A percentile compares a stretch with the other conserved stretches of the same genome.
Evolutionary conservation across 1,140 invertebrate genomes (phyloP).

Genomic region (Holcopasites calliopsidis): DNA sequence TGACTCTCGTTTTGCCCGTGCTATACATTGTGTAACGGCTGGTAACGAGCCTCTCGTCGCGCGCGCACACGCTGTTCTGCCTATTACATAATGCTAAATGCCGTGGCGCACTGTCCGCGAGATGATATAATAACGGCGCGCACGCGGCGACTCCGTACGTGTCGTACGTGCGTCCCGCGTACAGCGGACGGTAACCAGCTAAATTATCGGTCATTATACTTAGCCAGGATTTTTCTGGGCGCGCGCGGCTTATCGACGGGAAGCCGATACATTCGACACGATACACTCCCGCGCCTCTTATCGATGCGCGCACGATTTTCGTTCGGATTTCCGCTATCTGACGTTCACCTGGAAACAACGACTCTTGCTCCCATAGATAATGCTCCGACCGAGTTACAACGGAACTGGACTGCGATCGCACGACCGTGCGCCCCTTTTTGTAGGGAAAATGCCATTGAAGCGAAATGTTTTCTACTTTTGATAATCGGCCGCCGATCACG

Average conservation of each 20-base stretch:
- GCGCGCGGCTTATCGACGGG: background rate
- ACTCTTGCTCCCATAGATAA: background rate
- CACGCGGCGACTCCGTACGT: slow-evolving; percentile 9
- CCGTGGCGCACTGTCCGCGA: slow-evolving; percentile 67
- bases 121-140: slow-evolving; percentile 69
- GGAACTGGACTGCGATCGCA: no score
- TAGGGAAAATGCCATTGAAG: no score
- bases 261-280: no score
- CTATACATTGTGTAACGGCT: slow-evolving; percentile 52
- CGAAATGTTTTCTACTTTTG: no score
- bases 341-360: background rate
- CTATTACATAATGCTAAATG: slow-evolving; percentile 53
- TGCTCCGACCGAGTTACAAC: no score
- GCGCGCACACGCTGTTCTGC: slow-evolving; percentile 2
- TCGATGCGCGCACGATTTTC: background rate
- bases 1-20: slow-evolving; percentile 26
- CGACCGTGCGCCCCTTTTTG: no score
- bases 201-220: slow-evolving; percentile 38
- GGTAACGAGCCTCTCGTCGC: slow-evolving; percentile 41
- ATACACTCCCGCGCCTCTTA: background rate
- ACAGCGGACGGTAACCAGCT: slow-evolving; percentile 15
- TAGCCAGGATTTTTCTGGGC: slow-evolving; percentile 11
- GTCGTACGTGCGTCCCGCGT: background rate
- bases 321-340: background rate
- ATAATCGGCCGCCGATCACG: background rate